Evolutionary conservation across 2,888 invertebrate species (phyloP), one percentile per base, ranked within the genome.

Genomic region (Drosophila cognata): DNA sequence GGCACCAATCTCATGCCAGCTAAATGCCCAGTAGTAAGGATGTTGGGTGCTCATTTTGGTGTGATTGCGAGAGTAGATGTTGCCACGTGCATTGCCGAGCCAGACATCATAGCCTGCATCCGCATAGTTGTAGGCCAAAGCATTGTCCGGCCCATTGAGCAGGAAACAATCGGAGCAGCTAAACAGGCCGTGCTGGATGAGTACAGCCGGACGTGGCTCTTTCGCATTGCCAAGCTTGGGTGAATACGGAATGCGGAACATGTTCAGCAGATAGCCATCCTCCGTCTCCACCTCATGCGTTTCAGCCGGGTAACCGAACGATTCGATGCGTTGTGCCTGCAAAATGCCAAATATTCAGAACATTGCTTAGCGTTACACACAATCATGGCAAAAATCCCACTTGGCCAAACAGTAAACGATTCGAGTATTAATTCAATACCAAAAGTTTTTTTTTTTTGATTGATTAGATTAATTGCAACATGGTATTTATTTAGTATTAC

Each of bases 211-310:
- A 88, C 91, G 94, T 74, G 84, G 85, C 71, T 94, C 92, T 63
- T 76, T 81, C 25, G 81, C 75, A 66, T 90, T 91, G 58, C 79
- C 70, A 61, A 96, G 76, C 53, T 80, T 87, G n/a, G 91, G 87
- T 13, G 92, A 91, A 58, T 92, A 76, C 0, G 97, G 97, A 87
- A 98, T 97, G 74, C 98, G 95, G 89, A 98, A 98, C 56, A 98
- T 79, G 3, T 95, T 96, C 55, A 98, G 93, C 53, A 98, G 94
- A 92, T 97, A 98, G 2, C 97, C 98, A 92, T 98, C 98, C 33
- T 95, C 94, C 0, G 98, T 98, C 58, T 94, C 92, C 1, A 96
- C 94, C 0, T 94, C 94, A 85, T 97, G 96, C 1, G 95, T 94
- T 92, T 97, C 97, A 0, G 95, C 94, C 0, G 94, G 94, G 91